Conservation (phyloP, 1,140 invertebrate genomes). For the Theocolax elegans region DNA sequence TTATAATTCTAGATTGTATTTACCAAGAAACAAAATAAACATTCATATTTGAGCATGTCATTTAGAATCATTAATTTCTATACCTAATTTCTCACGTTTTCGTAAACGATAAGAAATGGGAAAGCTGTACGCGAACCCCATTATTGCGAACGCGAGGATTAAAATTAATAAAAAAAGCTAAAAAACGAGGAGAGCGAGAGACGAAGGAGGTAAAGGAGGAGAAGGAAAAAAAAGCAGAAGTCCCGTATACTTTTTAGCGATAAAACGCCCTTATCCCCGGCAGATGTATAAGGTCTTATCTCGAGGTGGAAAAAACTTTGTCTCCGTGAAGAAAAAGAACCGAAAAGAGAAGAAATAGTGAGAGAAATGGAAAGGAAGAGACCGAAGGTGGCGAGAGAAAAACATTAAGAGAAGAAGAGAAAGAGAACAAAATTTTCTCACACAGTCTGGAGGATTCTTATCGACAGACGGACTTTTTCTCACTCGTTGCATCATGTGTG, state of each 20-base stretch:
- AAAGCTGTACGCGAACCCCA: not conserved
- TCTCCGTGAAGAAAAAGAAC: constrained; percentile 12
- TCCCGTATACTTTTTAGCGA: constrained; percentile 29
- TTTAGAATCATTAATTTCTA: not conserved
- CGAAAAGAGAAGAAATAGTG: not conserved
- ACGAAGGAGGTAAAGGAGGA: not conserved
- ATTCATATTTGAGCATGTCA: too few relatives aligned
- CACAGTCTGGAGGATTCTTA: constrained; percentile 23
- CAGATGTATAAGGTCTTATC: constrained; percentile 40
- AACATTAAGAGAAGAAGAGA: not conserved
- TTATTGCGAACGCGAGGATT: constrained; percentile 17
- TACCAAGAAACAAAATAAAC: too few relatives aligned
- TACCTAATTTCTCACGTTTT: not conserved
- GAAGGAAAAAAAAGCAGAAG: constrained; percentile 3
- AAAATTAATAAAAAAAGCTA: constrained; percentile 28
- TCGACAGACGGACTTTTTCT: constrained; percentile 18
- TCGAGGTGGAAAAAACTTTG: constrained; percentile 27
- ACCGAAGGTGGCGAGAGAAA: not conserved
- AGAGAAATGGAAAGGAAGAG: not conserved
- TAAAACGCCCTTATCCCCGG: constrained; percentile 37
- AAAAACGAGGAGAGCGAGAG: not conserved
- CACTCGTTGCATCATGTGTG: not conserved
- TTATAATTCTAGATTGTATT: too few relatives aligned
- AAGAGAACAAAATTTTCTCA: too few relatives aligned
- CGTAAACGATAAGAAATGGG: not conserved